Evolutionary conservation across 2,888 invertebrate species (phyloP).

Genomic region (Mythimna pallens): DNA sequence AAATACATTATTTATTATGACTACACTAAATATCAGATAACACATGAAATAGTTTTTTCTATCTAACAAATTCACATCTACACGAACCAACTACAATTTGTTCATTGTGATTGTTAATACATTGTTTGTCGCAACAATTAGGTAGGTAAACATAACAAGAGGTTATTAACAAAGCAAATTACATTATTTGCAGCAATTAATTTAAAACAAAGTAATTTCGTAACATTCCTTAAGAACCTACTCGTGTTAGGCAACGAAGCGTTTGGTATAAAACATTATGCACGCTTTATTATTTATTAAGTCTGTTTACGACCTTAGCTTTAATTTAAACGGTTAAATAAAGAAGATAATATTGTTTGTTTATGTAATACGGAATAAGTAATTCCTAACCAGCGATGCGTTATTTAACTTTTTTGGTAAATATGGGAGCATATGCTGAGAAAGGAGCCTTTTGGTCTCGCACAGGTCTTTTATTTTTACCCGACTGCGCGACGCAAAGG

Average conservation of each 20-base stretch:
- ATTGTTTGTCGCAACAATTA: conserved; percentile 39
- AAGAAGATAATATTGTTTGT: not conserved
- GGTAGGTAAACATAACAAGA: conserved; percentile 16
- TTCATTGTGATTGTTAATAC: conserved; percentile 19
- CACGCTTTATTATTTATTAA: conserved; percentile 21
- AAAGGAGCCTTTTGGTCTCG: too few relatives aligned
- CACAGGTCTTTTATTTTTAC: too few relatives aligned
- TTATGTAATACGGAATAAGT: not conserved
- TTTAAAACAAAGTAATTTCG: conserved; percentile 39
- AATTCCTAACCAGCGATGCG: too few relatives aligned
- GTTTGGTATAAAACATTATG: conserved; percentile 12
- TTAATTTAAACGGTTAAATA: too few relatives aligned
- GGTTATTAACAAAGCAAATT: conserved; percentile 34
- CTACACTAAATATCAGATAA: not conserved
- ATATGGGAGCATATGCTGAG: too few relatives aligned
- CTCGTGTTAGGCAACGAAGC: conserved; percentile 27
- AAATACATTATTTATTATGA: too few relatives aligned
- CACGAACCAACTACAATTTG: conserved; percentile 20
- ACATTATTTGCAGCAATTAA: conserved; percentile 11
- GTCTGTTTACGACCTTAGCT: conserved; percentile 4
- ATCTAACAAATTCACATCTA: conserved; percentile 4
- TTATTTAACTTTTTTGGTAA: too few relatives aligned
- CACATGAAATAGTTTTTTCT: not conserved
- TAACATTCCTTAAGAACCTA: conserved; percentile 33
- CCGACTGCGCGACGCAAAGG: too few relatives aligned